Evolutionary conservation across 2,888 invertebrate species (phyloP).

Genomic region (Argyra leucocephala): DNA sequence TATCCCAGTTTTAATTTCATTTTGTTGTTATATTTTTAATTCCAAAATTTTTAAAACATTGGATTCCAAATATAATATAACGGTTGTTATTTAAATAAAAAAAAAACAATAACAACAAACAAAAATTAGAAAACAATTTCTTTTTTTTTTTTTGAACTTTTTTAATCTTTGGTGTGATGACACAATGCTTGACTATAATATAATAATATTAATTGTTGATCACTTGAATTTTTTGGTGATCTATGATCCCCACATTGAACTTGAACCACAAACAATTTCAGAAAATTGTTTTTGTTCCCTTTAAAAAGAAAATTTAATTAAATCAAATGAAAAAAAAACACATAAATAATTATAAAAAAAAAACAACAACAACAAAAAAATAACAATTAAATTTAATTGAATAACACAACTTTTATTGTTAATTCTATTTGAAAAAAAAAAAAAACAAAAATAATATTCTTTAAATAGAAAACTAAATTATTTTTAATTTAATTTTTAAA

Average conservation of each 20-base stretch:
- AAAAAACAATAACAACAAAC: background rate
- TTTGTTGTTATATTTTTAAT: background rate
- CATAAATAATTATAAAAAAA: no score
- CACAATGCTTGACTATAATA: no score
- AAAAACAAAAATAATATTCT: background rate
- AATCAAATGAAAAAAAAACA: background rate
- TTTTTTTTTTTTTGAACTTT: background rate
- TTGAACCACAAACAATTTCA: background rate
- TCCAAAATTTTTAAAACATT: background rate
- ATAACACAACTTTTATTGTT: no score
- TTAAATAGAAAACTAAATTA: background rate
- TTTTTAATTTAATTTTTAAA: background rate
- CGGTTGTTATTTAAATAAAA: constrained; percentile 6
- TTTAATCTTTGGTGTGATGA: no score
- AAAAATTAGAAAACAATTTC: no score
- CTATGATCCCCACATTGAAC: background rate
- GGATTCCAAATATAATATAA: background rate
- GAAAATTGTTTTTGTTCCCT: background rate
- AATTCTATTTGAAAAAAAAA: no score
- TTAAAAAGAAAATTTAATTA: no score
- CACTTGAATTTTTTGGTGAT: background rate
- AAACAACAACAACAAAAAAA: no score
- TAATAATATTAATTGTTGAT: background rate
- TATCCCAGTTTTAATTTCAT: background rate
- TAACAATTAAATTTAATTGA: no score